Evolutionary conservation across 2,888 invertebrate genomes (phyloP).

Genomic region (Miltochrista miniata): DNA sequence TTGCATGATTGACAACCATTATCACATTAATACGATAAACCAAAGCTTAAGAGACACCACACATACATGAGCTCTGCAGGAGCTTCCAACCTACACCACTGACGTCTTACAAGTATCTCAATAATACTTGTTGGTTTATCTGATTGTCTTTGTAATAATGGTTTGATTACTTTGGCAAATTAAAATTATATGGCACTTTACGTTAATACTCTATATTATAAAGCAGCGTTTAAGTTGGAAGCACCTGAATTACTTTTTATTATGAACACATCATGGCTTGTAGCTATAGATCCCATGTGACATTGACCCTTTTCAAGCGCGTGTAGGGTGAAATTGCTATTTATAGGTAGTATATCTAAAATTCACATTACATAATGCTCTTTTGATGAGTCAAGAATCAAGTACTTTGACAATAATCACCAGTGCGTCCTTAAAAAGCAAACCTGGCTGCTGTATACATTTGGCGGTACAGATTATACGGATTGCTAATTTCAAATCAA

Average conservation of each 20-base stretch:
- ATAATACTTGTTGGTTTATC: constrained; percentile 28
- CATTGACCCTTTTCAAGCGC: constrained; percentile 43
- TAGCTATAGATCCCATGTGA: constrained; percentile 35
- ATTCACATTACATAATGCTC: no score
- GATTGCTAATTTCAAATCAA: constrained; percentile 1
- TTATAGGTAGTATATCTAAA: no score
- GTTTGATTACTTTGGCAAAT: constrained; percentile 28
- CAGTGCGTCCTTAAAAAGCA: constrained; percentile 24
- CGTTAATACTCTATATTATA: constrained; percentile 1
- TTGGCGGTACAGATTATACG: constrained; percentile 5
- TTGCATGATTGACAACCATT: constrained; percentile 83
- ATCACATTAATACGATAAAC: constrained; percentile 79
- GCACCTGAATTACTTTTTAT: constrained; percentile 38
- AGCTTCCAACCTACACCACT: constrained; percentile 52
- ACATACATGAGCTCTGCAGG: constrained; percentile 50
- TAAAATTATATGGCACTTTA: constrained; percentile 19
- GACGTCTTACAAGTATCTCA: not conserved
- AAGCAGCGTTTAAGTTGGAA: constrained; percentile 40
- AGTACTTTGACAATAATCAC: constrained; percentile 20
- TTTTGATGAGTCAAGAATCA: constrained; percentile 13
- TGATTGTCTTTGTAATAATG: constrained; percentile 31
- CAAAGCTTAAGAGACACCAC: constrained; percentile 64
- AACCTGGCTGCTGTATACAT: constrained; percentile 19
- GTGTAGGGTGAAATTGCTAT: constrained; percentile 43
- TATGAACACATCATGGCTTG: constrained; percentile 42